Evolutionary conservation across 2,113 vertebrate genomes (phyloP).

Genomic region (Phrynocephalus versicolor): DNA sequence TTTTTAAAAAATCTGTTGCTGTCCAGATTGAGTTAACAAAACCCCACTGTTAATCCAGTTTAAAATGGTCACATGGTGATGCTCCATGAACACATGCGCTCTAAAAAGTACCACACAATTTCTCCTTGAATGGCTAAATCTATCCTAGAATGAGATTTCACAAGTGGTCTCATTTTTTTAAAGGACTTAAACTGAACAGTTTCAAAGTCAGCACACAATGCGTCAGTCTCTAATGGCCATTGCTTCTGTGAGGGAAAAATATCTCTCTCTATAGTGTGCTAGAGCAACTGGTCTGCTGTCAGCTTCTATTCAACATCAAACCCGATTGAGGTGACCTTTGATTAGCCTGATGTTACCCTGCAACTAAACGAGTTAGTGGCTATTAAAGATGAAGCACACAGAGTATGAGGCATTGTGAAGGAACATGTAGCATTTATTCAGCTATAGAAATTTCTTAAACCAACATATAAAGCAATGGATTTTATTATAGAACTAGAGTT

Average conservation of each 20-base stretch:
- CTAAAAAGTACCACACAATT: conserved; percentile 31
- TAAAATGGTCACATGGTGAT: background rate
- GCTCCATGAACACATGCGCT: background rate
- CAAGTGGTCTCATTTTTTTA: conserved; percentile 47
- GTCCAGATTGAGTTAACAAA: background rate
- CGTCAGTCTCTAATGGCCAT: conserved; percentile 45
- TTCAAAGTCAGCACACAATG: conserved; percentile 54
- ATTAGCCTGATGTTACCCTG: conserved; percentile 59
- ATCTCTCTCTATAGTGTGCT: conserved; percentile 25
- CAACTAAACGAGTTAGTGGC: conserved; percentile 63
- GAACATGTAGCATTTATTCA: conserved; percentile 54
- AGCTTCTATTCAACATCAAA: conserved; percentile 61
- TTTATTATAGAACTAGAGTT: conserved; percentile 21
- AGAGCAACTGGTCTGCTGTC: conserved; percentile 53
- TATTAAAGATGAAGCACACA: conserved; percentile 58
- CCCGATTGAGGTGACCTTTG: conserved; percentile 46
- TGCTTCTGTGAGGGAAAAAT: conserved; percentile 27
- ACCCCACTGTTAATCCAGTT: background rate
- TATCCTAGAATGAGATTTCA: conserved; percentile 23
- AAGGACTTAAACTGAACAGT: conserved; percentile 42
- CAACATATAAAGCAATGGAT: conserved; percentile 14
- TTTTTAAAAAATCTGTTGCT: background rate
- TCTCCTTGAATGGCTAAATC: conserved; percentile 25
- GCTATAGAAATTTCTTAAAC: conserved; percentile 28
- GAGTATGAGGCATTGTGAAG: conserved; percentile 45